Evolutionary conservation across 2,888 invertebrate genomes (phyloP), one percentile per base, ranked within the genome.

Genomic region (Myopa testacea): DNA sequence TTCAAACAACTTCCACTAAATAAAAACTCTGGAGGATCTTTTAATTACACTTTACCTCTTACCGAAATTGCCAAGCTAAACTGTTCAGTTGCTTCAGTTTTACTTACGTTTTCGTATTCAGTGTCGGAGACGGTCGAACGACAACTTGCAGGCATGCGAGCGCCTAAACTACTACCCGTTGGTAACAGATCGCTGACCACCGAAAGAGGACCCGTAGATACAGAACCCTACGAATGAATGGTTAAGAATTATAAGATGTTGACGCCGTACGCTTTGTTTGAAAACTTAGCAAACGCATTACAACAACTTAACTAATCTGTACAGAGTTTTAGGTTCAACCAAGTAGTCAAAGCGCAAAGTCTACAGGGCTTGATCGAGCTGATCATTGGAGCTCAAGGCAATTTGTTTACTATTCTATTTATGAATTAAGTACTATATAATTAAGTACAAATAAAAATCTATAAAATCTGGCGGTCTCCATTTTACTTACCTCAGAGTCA

Each of bases 81-180:
- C 26, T 26, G 26, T 26, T 26, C n/a, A n/a, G n/a, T 26, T 26
- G 26, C 26, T 26, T 26, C 26, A 26, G 26, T 26, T 77, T 79
- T 90, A 92, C 94, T 93, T 93, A 96, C 96, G 92, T 95, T 95
- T 90, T 94, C 93, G 88, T 95, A 95, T 91, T 98, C 98, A 87
- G 96, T 97, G 90, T 98, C 98, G 84, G 97, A 98, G 86, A 97
- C 95, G 84, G 97, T 96, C 85, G 96, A 96, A 87, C 97, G 94
- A 91, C 96, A 94, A 84, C 90, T 89, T 85, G 92, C 91, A 85
- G 95, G 90, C 93, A 90, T 94, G 92, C 85, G 92, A 84, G 86
- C 84, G 82, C 86, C 89, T 93, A 87, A 82, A 83, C 85, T 87
- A 83, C 94, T 88, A 83, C 94, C 88, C 92, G 93, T 89, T 93